Base-by-base conservation (phyloP, 2,888 invertebrate species). In the Melinaea marsaeus region DNA sequence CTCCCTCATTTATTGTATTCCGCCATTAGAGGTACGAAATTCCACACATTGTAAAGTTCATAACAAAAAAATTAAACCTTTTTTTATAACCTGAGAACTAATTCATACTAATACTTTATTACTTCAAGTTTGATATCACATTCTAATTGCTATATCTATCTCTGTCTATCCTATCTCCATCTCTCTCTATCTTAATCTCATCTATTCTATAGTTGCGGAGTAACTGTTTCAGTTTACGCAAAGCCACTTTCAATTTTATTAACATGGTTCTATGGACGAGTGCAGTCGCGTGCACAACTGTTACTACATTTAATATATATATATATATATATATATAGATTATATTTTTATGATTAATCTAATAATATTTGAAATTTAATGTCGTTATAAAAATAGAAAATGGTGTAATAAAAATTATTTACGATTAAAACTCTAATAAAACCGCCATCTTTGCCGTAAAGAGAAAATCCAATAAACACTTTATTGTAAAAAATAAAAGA, bases 401-500 rank as follows among this genome's bases (percentile, higher is more conserved):
- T 51, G n/a, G 5, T 7, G 32, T 9, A 3, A 64, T 67, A 64
- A 67, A 64, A 34, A 46, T 55, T 54, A 62, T 56, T 58, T 55
- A 61, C 68, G 65, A 69, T 70, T 58, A 55, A 69, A 63, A 59
- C 56, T 64, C 62, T 62, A 70, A 71, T 74, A 78, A 77, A 78
- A 74, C 72, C 73, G 77, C 76, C 76, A 76, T 80, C 75, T 72
- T 65, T 58, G 78, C 74, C 67, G 77, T 85, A 84, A 84, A 81
- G 68, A 72, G 74, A 65, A 75, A 76, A 75, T 72, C 79, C 79
- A 80, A 83, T 85, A 85, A 85, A 84, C 79, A 74, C 72, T 85
- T 85, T 86, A 84, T 84, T 80, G 81, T 80, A 80, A 82, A 83
- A 85, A 81, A 78, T 83, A 80, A 84, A 79, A 76, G 69, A 69